Percentiles rank a stretch among this genome's conserved stretches.
Conservation (phyloP, 2,797 vertebrate species). For the Heteromormyrus szaboi region DNA sequence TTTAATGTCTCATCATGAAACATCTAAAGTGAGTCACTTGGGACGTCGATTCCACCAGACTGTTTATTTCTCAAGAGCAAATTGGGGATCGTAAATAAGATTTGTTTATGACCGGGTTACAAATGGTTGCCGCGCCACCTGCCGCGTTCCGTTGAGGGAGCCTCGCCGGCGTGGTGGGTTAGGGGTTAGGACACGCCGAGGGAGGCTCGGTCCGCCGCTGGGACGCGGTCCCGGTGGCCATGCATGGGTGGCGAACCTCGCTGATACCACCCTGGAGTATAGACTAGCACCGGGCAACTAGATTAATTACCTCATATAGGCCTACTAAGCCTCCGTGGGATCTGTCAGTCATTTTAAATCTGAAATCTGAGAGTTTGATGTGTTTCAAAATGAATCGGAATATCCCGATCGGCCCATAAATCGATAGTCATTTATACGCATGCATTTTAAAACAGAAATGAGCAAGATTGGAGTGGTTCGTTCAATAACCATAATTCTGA, state of each 20-base stretch:
- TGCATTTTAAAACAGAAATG: background rate
- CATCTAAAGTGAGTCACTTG: background rate
- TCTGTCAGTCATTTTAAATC: slow-evolving; percentile 7
- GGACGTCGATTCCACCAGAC: slow-evolving; percentile 28
- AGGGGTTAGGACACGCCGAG: slow-evolving; percentile 13
- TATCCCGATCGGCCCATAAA: background rate
- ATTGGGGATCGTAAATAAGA: slow-evolving; percentile 43
- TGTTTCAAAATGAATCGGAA: background rate
- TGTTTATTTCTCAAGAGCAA: slow-evolving; percentile 50
- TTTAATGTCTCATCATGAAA: background rate
- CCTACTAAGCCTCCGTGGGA: background rate
- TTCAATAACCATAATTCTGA: background rate
- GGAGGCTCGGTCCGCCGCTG: slow-evolving; percentile 16
- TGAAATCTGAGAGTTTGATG: background rate
- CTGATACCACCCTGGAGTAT: slow-evolving; percentile 20
- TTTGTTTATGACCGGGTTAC: slow-evolving; percentile 47
- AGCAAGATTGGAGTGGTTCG: background rate
- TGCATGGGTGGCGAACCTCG: slow-evolving; percentile 32
- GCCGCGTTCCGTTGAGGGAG: slow-evolving; percentile 17
- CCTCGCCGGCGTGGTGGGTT: slow-evolving; percentile 28
- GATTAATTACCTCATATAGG: slow-evolving; percentile 30
- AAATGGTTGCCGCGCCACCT: slow-evolving; percentile 37
- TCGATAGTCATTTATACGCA: background rate
- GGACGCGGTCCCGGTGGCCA: background rate
- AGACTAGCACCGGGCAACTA: slow-evolving; percentile 25